Evolutionary conservation across 2,113 vertebrate species (phyloP), one percentile per base, ranked within the genome.

Genomic region (Gadus chalcogrammus): DNA sequence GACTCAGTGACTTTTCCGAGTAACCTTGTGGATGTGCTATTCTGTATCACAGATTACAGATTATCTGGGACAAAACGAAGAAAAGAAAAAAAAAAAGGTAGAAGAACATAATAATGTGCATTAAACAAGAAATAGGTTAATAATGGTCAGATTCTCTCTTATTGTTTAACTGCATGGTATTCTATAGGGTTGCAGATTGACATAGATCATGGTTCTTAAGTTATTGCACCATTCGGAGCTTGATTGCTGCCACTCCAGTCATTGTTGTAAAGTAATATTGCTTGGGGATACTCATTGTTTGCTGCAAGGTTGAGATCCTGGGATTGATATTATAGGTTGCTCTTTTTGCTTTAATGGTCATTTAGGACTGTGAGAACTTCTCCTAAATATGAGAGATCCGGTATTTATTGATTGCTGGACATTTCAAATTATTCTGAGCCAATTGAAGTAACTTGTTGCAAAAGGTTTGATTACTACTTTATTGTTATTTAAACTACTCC

Each of bases 111-210:
- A 58, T 1, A 17, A 58, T 58, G 15, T 59, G 66, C 67, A 78
- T 84, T 80, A 83, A 87, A 82, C 69, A 79, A 82, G 78, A 82
- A 83, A 79, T 89, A 89, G 74, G 79, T 89, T 85, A 79, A 87
- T 85, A 79, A 74, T 79, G 76, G 87, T 91, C 74, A 82, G 42
- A 48, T 48, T 48, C 42, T 48, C 12, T 48, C 80, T 87, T 86
- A 80, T 86, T 78, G 91, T 92, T 87, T 85, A 88, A 91, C 93
- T 96, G 95, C 95, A 95, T 96, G 95, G 91, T 93, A 91, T 90
- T 92, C 87, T 91, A 89, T 93, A 91, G 61, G 89, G 92, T 80
- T 90, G 90, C 92, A 93, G 91, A 93, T 91, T 92, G 90, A 92
- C 88, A 87, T 88, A 77, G 85, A 84, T 90, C 87, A 88, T 67